These are phyloP conservation scores for Parazoanthus atlanticus DNA, from an alignment of 92 coral and sea anemone species.

Conservation along the genomic window DNA sequence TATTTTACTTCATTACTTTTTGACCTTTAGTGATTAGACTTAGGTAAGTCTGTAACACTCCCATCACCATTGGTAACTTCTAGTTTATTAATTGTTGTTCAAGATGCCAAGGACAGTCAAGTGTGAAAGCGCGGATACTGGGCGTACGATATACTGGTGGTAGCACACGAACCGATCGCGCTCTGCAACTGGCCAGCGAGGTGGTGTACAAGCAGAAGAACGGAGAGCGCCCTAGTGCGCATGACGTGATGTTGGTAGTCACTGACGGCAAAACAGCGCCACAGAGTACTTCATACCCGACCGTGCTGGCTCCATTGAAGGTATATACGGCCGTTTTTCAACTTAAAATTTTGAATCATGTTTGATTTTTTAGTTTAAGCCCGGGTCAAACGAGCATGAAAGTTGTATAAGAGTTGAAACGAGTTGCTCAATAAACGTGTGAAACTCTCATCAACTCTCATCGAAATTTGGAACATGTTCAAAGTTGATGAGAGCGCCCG, in stretches of 20 bases:
- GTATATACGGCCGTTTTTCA: background rate
- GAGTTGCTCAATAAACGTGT: too few species aligned
- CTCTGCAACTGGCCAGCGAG: slow-evolving; percentile 16
- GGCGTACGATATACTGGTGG: slow-evolving; percentile 23
- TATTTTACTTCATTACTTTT: too few species aligned
- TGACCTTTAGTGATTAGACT: too few species aligned
- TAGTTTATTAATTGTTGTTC: too few species aligned
- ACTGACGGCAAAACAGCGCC: slow-evolving; percentile 28
- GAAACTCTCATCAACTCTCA: too few species aligned
- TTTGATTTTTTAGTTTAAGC: background rate
- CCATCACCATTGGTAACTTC: background rate
- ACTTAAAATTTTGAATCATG: background rate
- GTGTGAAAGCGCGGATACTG: slow-evolving; percentile 11
- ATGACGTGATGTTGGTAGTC: slow-evolving; percentile 33
- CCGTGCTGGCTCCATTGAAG: slow-evolving; percentile 29
- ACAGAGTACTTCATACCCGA: background rate
- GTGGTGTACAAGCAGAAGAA: slow-evolving; percentile 23
- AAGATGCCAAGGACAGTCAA: slow-evolving; percentile 30
- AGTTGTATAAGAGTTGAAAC: too few species aligned
- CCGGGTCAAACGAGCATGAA: too few species aligned
- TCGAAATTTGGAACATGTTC: too few species aligned
- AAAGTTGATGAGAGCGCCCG: too few species aligned
- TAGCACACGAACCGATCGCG: slow-evolving; percentile 23
- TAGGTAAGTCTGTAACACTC: background rate
- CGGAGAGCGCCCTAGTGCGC: slow-evolving; percentile 30